Percentiles rank a stretch among this genome's conserved stretches.
Conservation (phyloP, 30 jellyfish, hydroid and myxozoan species). For the Pseudorhiza aurosa region DNA sequence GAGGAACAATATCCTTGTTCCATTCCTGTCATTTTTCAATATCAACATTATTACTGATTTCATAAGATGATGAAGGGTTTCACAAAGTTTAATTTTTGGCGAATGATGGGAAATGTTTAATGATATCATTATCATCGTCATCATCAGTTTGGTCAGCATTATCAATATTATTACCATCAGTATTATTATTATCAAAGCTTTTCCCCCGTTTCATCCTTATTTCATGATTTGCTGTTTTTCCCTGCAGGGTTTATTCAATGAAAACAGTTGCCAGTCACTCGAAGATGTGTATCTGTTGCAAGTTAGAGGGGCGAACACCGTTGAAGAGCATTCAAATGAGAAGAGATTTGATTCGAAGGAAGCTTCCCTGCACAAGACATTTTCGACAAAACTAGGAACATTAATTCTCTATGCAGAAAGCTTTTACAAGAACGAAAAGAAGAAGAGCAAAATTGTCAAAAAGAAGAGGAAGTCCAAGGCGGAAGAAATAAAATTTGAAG, state of each 20-base stretch:
- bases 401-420: conserved; percentile 55
- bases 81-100: no score
- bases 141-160: no score
- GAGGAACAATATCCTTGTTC: no score
- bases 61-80: no score
- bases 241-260: conserved; percentile 18
- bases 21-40: no score
- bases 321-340: neutral
- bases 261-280: conserved; percentile 8
- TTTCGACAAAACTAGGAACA: conserved; percentile 57
- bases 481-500: conserved; percentile 42
- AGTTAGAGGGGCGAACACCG: conserved; percentile 9
- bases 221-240: neutral
- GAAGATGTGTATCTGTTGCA: conserved; percentile 52
- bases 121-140: no score
- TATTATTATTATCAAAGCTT: no score
- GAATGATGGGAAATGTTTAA: no score
- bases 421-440: conserved; percentile 30
- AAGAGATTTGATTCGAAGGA: neutral
- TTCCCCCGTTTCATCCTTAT: no score
- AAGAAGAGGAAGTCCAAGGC: conserved; percentile 1
- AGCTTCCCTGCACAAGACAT: conserved; percentile 43
- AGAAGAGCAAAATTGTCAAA: conserved; percentile 15
- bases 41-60: no score
- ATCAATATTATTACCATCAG: no score